Percentiles rank a stretch among this genome's conserved stretches.
Evolutionary conservation across 2,113 vertebrate genomes (phyloP).

Genomic region (Salvelinus namaycush): DNA sequence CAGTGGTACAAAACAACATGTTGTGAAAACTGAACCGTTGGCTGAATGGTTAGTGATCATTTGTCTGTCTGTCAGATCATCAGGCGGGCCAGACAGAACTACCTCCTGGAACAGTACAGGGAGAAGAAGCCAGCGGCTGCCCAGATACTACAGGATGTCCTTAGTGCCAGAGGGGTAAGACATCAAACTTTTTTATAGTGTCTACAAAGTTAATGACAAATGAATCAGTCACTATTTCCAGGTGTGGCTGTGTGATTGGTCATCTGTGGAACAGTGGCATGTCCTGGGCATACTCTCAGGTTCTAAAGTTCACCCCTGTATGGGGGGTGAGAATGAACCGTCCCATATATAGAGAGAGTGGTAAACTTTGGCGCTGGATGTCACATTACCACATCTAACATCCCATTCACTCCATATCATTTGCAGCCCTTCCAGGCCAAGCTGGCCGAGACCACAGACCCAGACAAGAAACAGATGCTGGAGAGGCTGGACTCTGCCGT

Average conservation of each 20-base stretch:
- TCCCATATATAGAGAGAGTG: too few relatives aligned
- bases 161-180: constrained; percentile 78
- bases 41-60: background rate
- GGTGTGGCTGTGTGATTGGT: too few relatives aligned
- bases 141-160: constrained; percentile 85
- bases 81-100: constrained; percentile 89
- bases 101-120: constrained; percentile 86
- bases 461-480: constrained; percentile 91
- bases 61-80: constrained; percentile 83
- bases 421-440: constrained; percentile 79
- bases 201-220: background rate
- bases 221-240: background rate
- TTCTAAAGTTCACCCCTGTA: background rate
- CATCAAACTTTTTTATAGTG: too few relatives aligned
- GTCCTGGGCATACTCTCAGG: too few relatives aligned
- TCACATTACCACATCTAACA: background rate
- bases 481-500: constrained; percentile 80
- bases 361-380: too few relatives aligned
- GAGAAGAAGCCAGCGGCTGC: constrained; percentile 67
- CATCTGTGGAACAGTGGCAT: too few relatives aligned
- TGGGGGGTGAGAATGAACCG: background rate
- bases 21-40: background rate
- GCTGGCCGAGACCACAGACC: constrained; percentile 81
- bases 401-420: background rate
- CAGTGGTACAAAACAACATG: too few relatives aligned